These are phyloP conservation scores for Nomada hirtipes DNA, from an alignment of 2,888 invertebrate species.

Conservation along the genomic window DNA sequence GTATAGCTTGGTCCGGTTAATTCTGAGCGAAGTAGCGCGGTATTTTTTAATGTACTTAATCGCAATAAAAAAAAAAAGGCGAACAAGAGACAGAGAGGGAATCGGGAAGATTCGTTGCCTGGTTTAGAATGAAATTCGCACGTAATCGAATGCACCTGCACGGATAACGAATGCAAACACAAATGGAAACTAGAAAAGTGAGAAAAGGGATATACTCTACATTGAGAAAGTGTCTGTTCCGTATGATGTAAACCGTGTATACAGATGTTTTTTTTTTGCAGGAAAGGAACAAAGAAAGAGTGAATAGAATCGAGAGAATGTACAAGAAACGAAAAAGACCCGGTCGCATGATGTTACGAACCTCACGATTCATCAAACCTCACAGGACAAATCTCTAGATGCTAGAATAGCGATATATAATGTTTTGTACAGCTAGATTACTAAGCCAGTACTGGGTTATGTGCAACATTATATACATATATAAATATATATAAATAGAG, in stretches of 20 bases:
- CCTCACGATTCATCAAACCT: conserved; percentile 79
- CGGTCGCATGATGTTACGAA: conserved; percentile 55
- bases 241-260: too few relatives aligned
- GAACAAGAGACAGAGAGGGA: conserved; percentile 18
- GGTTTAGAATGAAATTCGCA: not conserved
- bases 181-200: conserved; percentile 5
- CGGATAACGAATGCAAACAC: not conserved
- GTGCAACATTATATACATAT: conserved; percentile 82
- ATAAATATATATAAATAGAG: conserved; percentile 32
- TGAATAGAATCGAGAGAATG: conserved; percentile 22
- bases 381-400: conserved; percentile 82
- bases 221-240: not conserved
- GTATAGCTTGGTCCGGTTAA: conserved; percentile 69
- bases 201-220: not conserved
- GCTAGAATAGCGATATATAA: conserved; percentile 81
- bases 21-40: conserved; percentile 74
- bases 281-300: not conserved
- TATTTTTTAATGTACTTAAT: conserved; percentile 81
- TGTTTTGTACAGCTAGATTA: conserved; percentile 84
- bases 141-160: not conserved
- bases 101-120: conserved; percentile 16
- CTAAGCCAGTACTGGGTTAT: conserved; percentile 84
- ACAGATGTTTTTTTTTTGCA: not conserved
- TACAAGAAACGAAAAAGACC: conserved; percentile 35
- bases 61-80: conserved; percentile 52